phyloP scores from a whole-genome alignment of 2,113 vertebrate genomes.

The Phalacrocorax aristotelis region DNA sequence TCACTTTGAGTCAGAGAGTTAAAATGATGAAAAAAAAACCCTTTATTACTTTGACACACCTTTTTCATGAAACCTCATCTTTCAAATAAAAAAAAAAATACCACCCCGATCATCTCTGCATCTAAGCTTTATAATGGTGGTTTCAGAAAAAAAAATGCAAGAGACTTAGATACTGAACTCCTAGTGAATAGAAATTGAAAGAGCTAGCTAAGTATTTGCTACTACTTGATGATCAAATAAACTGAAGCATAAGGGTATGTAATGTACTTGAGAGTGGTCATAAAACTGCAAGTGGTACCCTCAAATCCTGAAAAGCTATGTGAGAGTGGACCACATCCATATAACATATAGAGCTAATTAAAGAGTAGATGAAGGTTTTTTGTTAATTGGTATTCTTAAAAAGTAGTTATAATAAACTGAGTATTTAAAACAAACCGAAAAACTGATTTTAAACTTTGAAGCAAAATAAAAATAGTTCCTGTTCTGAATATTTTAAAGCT shows the following conservation, averaged over 20 bases:
- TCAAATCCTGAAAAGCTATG: not conserved
- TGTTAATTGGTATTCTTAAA: not conserved
- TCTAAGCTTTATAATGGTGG: not conserved
- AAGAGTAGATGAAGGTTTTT: not conserved
- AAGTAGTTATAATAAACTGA: not conserved
- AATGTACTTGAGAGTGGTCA: not conserved
- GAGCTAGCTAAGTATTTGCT: not conserved
- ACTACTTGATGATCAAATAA: not conserved
- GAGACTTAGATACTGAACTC: not conserved
- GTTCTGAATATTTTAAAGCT: not conserved
- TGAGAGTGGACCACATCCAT: not conserved
- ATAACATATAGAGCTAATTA: accelerated
- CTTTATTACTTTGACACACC: not conserved
- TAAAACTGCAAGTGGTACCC: not conserved
- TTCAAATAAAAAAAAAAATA: not conserved
- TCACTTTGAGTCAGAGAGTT: not conserved
- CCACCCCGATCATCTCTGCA: not conserved
- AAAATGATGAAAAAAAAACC: not conserved
- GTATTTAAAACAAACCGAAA: not conserved
- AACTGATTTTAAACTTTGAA: not conserved
- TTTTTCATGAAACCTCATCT: not conserved
- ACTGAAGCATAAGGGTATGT: not conserved
- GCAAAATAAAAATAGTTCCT: not conserved
- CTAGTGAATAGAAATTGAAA: not conserved
- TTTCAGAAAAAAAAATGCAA: not conserved